Evolutionary conservation across 2,113 vertebrate species (phyloP).

Genomic region (Fregata magnificens): DNA sequence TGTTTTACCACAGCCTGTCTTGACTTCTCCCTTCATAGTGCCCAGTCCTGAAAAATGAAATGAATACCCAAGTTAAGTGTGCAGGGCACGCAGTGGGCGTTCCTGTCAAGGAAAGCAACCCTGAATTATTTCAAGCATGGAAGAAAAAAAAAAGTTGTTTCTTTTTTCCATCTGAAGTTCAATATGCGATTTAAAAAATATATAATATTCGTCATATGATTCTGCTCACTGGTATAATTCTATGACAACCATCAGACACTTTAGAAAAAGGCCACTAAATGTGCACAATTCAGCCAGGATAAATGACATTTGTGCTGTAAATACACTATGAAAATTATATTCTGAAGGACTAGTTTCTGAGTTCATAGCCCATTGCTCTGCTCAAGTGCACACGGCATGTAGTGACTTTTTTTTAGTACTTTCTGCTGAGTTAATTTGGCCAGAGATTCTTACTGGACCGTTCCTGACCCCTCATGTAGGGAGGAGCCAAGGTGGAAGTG

Average conservation of each 20-base stretch:
- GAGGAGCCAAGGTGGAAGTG: not conserved
- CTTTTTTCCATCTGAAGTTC: not conserved
- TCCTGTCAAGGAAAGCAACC: not conserved
- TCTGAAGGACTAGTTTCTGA: not conserved
- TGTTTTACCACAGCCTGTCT: not conserved
- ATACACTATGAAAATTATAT: not conserved
- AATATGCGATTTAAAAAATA: not conserved
- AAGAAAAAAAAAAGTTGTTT: too few relatives aligned
- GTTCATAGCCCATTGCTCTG: not conserved
- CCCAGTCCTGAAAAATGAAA: conserved; percentile 21
- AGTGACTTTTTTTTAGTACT: not conserved
- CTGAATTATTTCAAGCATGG: not conserved
- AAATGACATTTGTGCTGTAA: not conserved
- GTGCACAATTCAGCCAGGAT: not conserved
- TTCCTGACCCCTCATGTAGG: not conserved
- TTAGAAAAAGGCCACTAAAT: not conserved
- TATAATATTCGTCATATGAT: not conserved
- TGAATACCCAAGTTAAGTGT: not conserved
- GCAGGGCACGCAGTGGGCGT: not conserved
- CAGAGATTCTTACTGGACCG: not conserved
- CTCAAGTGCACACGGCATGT: not conserved
- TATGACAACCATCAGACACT: not conserved
- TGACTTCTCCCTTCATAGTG: conserved; percentile 26
- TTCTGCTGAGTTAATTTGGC: not conserved
- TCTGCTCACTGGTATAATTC: not conserved